phyloP scores from a whole-genome alignment of 2,113 vertebrate genomes.

The Polypterus bichir region DNA sequence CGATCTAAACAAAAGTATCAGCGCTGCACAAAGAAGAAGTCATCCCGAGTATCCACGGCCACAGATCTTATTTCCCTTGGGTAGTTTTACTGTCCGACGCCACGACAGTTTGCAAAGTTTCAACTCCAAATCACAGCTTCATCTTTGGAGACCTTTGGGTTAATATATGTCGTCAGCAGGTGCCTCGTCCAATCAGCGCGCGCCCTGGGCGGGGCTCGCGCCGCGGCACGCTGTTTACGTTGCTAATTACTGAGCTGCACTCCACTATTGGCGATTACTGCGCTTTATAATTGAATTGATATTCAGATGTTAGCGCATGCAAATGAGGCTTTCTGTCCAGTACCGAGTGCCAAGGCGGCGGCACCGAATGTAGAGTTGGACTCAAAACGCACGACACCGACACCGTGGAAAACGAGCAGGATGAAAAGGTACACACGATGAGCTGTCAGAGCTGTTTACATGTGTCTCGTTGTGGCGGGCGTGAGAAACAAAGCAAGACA shows the following conservation, averaged over 20 bases:
- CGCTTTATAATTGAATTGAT: too few relatives aligned
- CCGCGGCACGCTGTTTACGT: constrained; percentile 53
- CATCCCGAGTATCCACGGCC: constrained; percentile 14
- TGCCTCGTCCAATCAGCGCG: constrained; percentile 49
- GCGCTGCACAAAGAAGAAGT: constrained; percentile 6
- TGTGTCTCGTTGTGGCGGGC: too few relatives aligned
- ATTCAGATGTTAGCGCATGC: too few relatives aligned
- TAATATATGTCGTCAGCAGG: constrained; percentile 78
- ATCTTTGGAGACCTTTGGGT: constrained; percentile 70
- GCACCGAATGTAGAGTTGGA: too few relatives aligned
- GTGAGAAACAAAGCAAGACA: too few relatives aligned
- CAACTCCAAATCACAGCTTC: constrained; percentile 72
- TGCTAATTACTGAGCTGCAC: constrained; percentile 58
- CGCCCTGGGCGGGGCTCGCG: constrained; percentile 41
- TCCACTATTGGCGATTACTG: constrained; percentile 47
- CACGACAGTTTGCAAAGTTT: constrained; percentile 41
- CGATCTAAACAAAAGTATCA: not conserved
- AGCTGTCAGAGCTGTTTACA: too few relatives aligned
- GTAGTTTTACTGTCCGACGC: constrained; percentile 24
- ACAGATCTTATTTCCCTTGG: constrained; percentile 14
- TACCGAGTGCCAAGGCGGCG: too few relatives aligned
- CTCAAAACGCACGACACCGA: too few relatives aligned
- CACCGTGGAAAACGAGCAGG: too few relatives aligned
- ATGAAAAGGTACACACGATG: too few relatives aligned
- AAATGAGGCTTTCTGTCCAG: too few relatives aligned